Conservation (phyloP, 2,888 invertebrate species). For the Hyalella azteca region DNA sequence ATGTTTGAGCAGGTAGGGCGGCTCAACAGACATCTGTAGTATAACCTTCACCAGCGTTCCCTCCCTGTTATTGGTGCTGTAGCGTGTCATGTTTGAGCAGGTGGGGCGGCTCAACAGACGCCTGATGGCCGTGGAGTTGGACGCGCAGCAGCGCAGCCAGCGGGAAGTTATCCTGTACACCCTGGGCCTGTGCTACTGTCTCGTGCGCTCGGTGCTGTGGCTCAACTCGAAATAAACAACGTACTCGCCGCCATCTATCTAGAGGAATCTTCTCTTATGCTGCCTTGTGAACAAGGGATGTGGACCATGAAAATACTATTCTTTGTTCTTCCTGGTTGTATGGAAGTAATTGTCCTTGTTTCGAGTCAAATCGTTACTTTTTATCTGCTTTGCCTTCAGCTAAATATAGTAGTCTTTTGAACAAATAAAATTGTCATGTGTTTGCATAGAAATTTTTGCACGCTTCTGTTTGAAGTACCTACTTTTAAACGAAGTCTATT, state of each 20-base stretch:
- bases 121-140: slow-evolving; percentile 84
- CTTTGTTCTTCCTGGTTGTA: too few relatives aligned
- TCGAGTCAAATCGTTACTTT: too few relatives aligned
- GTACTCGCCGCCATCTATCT: not conserved
- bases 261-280: not conserved
- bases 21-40: slow-evolving; percentile 82
- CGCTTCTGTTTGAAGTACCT: too few relatives aligned
- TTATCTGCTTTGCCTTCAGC: too few relatives aligned
- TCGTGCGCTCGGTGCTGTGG: slow-evolving; percentile 86
- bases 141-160: slow-evolving; percentile 81
- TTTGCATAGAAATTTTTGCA: too few relatives aligned
- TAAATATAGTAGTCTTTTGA: too few relatives aligned
- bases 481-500: too few relatives aligned
- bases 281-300: not conserved
- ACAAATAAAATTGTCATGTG: too few relatives aligned
- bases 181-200: slow-evolving; percentile 81
- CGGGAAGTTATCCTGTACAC: slow-evolving; percentile 86
- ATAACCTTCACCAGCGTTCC: too few relatives aligned
- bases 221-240: slow-evolving; percentile 65
- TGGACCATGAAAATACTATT: not conserved
- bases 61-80: too few relatives aligned
- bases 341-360: too few relatives aligned
- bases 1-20: slow-evolving; percentile 72
- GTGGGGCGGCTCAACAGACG: slow-evolving; percentile 85
- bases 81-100: too few relatives aligned